Conservation (phyloP, 2,113 vertebrate species). For the Eclectus roratus region DNA sequence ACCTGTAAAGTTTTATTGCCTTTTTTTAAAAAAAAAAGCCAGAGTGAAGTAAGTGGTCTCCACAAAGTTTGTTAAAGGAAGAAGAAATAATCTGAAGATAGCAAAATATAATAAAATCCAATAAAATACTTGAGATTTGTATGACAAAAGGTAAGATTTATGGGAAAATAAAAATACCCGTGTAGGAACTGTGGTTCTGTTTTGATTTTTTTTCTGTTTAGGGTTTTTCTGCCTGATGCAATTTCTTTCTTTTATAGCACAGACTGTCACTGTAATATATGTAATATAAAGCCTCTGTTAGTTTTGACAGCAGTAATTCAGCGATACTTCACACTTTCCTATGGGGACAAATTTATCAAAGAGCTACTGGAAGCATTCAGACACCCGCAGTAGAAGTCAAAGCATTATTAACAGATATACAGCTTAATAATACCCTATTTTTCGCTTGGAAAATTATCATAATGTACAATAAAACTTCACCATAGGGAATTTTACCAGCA, state of each 20-base stretch:
- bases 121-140: neutral
- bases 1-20: neutral
- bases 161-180: neutral
- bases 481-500: neutral
- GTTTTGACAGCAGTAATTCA: conserved; percentile 37
- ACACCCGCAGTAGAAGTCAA: neutral
- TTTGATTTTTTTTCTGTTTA: neutral
- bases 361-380: neutral
- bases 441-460: neutral
- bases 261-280: neutral
- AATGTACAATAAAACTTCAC: neutral
- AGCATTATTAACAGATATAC: neutral
- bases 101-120: neutral
- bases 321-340: neutral
- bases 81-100: neutral
- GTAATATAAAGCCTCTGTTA: neutral
- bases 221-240: neutral
- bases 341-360: neutral
- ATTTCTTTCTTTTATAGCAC: neutral
- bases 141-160: neutral
- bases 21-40: neutral
- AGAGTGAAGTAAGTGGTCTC: neutral
- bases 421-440: neutral
- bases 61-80: neutral
- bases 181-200: neutral